These are phyloP conservation scores for Girardinus metallicus DNA, from an alignment of 2,797 vertebrate species.

Conservation along the genomic window DNA sequence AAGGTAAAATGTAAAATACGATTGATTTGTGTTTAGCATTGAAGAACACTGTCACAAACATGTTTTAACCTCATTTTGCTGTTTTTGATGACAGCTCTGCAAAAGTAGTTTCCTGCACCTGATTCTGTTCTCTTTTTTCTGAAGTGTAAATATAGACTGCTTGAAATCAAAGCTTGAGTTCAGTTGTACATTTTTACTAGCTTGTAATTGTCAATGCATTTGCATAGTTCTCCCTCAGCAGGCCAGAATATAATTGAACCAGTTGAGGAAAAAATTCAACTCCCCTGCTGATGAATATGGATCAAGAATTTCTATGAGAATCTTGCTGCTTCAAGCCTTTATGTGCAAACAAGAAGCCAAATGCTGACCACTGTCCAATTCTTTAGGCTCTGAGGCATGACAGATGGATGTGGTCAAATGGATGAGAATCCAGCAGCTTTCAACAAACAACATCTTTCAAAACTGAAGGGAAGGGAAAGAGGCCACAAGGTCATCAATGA, in stretches of 20 bases:
- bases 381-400: neutral
- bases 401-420: neutral
- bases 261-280: neutral
- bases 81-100: neutral
- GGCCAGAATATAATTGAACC: neutral
- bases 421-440: neutral
- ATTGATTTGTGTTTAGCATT: neutral
- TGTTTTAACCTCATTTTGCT: neutral
- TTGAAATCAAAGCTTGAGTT: conserved; percentile 2
- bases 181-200: neutral
- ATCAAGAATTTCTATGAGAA: neutral
- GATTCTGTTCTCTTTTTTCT: neutral
- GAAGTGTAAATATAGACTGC: conserved; percentile 5
- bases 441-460: too few relatives aligned
- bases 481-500: neutral
- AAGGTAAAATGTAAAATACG: conserved; percentile 2
- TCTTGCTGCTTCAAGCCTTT: neutral
- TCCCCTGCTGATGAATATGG: neutral
- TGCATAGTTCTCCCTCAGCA: neutral
- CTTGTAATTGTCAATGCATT: neutral
- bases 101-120: neutral
- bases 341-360: neutral
- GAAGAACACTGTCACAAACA: neutral
- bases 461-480: neutral
- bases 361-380: neutral